phyloP scores from a whole-genome alignment of 2,797 vertebrate species.

The Phataginus tetradactyla region DNA sequence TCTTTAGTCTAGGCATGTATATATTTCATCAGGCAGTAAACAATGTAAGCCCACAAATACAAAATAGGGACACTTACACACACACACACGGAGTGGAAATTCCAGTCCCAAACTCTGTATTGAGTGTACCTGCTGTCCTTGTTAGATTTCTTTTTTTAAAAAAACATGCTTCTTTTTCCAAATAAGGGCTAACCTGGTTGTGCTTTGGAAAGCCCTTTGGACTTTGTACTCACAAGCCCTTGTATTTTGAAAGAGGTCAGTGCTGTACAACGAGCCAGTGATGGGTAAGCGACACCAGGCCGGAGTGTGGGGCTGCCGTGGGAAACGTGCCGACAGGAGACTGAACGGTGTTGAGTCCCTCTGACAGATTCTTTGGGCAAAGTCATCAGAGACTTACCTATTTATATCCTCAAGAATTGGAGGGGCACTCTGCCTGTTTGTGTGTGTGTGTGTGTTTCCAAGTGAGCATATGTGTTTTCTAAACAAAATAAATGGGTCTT shows the following conservation, averaged over 20 bases:
- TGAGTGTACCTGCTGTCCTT: neutral
- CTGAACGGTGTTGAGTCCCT: neutral
- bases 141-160: neutral
- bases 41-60: neutral
- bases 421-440: neutral
- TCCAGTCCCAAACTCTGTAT: neutral
- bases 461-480: conserved; percentile 58
- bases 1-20: neutral
- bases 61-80: neutral
- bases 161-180: conserved; percentile 9
- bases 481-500: conserved; percentile 64
- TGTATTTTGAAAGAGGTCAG: conserved; percentile 54
- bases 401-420: conserved; percentile 7
- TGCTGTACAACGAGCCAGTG: neutral
- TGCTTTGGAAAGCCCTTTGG: conserved; percentile 62
- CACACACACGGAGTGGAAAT: neutral
- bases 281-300: neutral
- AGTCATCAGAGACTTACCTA: neutral
- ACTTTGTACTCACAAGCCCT: conserved; percentile 21
- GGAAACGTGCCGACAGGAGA: neutral
- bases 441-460: conserved; percentile 18
- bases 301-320: neutral
- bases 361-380: neutral
- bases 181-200: conserved; percentile 37
- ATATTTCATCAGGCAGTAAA: neutral